Base-by-base conservation (phyloP, 2,113 vertebrate species). In the Pampusana beccarii region DNA sequence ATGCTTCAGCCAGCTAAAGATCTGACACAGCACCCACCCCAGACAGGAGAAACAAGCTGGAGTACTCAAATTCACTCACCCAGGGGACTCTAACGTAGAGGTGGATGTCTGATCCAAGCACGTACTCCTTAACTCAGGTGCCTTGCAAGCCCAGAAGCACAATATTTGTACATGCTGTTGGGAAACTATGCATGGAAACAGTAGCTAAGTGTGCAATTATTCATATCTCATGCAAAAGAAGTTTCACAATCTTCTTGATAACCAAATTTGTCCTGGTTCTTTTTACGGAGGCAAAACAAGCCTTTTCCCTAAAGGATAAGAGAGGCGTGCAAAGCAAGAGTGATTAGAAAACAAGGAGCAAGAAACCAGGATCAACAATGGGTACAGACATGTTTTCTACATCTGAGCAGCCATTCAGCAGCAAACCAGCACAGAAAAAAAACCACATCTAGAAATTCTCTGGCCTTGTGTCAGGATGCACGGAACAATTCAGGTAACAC, bases 151-250 rank as follows among this genome's bases (percentile, higher is more conserved):
- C 86, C 86, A 75, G 67, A 40, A 95, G 58, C 67, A 24, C 1
- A 1, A 36, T 62, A 64, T 90, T 73, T 69, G 54, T 72, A 23
- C 58, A 70, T 62, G 20, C 51, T 46, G 13, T 48, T 87, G 77
- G 48, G 86, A 94, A 95, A 87, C 64, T 58, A 25, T 36, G 53
- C 86, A 18, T 72, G 64, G 36, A 95, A 92, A 64, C 78, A 19
- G 74, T 44, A 80, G 86, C 82, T 44, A 85, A 58, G 74, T 25
- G 61, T 86, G 72, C 64, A 92, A 90, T 90, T 71, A 90, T 69
- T 87, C 65, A 38, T 77, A 64, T 78, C 82, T 88, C 92, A 90
- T 88, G 90, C 83, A 85, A 90, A 92, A 88, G 69, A 57, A 69
- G 58, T 95, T 94, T 90, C 90, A 73, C 83, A 90, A 92, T 29